phyloP scores from a whole-genome alignment of 2,888 invertebrate genomes.

The Pandemis corylana region DNA sequence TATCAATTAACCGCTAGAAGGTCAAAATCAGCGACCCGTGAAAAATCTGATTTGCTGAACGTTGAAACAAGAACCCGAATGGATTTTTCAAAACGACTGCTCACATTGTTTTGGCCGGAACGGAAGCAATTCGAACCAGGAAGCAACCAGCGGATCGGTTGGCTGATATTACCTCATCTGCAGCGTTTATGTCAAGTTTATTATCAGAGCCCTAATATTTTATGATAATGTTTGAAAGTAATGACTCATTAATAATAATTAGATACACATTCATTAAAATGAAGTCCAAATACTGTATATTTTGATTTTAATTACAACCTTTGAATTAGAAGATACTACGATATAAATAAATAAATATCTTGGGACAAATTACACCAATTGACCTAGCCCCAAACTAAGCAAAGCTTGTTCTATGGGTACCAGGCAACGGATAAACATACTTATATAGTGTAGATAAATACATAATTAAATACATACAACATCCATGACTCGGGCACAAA shows the following conservation, averaged over 20 bases:
- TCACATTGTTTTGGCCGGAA: slow-evolving; percentile 62
- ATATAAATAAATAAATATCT: no score
- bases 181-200: slow-evolving; percentile 19
- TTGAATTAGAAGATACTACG: background rate
- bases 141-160: slow-evolving; percentile 64
- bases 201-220: slow-evolving; percentile 1
- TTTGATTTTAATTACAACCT: background rate
- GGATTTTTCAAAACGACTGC: slow-evolving; percentile 45
- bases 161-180: slow-evolving; percentile 67
- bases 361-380: no score
- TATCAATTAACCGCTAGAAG: slow-evolving; percentile 28
- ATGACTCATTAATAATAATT: slow-evolving; percentile 1
- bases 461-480: no score
- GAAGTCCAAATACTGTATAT: background rate
- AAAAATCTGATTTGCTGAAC: slow-evolving; percentile 42
- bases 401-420: no score
- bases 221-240: background rate
- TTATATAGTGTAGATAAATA: no score
- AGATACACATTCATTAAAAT: background rate
- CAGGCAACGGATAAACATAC: no score
- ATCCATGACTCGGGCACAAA: no score
- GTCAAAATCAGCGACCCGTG: slow-evolving; percentile 29
- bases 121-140: slow-evolving; percentile 74
- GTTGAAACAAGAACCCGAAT: slow-evolving; percentile 43
- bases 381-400: no score